These are phyloP conservation scores for Neopipo cinnamomea DNA, from an alignment of 2,113 vertebrate species.

Conservation along the genomic window DNA sequence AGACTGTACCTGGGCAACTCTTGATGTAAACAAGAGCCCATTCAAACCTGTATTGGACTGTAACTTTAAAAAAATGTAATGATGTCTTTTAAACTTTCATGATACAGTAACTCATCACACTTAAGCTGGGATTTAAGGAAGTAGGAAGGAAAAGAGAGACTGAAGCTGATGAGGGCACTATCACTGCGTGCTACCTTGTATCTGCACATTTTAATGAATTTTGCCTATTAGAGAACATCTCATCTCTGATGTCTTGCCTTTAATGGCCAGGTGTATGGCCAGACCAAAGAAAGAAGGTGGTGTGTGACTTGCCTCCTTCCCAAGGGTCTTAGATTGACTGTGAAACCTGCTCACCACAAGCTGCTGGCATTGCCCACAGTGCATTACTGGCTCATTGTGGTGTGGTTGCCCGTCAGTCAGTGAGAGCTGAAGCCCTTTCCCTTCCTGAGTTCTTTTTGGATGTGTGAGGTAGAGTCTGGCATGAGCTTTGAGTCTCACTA, in stretches of 20 bases:
- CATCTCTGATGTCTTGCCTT: neutral
- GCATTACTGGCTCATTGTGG: fast-evolving
- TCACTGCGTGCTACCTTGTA: neutral
- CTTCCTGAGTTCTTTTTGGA: neutral
- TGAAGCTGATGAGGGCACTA: neutral
- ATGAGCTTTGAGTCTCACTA: neutral
- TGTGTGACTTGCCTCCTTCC: neutral
- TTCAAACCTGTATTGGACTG: neutral
- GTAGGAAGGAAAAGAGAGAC: neutral
- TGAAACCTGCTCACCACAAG: fast-evolving
- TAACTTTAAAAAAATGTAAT: neutral
- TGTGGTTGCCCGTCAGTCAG: neutral
- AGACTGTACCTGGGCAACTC: neutral
- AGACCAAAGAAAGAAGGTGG: neutral
- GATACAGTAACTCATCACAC: neutral
- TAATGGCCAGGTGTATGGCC: neutral
- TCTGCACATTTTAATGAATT: neutral
- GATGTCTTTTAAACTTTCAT: neutral
- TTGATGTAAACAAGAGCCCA: neutral
- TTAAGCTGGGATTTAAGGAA: neutral
- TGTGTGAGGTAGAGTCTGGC: neutral
- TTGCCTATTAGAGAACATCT: neutral
- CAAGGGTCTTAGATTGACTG: neutral
- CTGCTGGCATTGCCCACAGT: fast-evolving
- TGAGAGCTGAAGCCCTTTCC: neutral